A percentile compares a stretch with the other conserved stretches of the same genome.
phyloP scores from a whole-genome alignment of 30 jellyfish, hydroid and myxozoan species.

The Cassiopea xamachana region DNA sequence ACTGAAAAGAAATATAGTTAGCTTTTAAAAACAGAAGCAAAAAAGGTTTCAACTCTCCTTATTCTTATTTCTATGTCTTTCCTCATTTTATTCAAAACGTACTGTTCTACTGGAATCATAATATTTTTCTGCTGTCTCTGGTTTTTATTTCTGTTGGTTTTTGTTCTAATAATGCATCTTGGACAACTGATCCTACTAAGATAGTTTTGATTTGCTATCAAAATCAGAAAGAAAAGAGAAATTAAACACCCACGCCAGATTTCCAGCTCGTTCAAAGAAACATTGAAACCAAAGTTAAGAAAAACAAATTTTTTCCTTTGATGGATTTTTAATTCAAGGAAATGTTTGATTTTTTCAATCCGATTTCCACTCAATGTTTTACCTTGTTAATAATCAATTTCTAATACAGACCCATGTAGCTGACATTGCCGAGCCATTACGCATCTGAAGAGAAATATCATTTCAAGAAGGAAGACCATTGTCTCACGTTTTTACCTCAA shows the following conservation, averaged over 20 bases:
- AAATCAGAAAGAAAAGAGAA: constrained; percentile 1
- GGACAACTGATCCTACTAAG: neutral
- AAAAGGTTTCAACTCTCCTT: too few relatives aligned
- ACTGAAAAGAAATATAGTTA: too few relatives aligned
- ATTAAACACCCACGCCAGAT: constrained; percentile 23
- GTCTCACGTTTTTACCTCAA: constrained; percentile 1
- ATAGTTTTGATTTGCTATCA: neutral
- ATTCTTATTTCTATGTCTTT: too few relatives aligned
- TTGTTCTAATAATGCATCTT: neutral
- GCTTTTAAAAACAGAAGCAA: too few relatives aligned
- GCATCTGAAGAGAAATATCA: constrained; percentile 2
- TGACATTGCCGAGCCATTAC: neutral
- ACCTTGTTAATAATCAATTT: constrained; percentile 1
- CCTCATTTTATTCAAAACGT: too few relatives aligned
- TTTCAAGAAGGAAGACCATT: constrained; percentile 45
- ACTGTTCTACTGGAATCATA: too few relatives aligned
- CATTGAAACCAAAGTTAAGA: neutral
- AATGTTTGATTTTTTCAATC: constrained; percentile 29
- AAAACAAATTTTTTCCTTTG: constrained; percentile 12
- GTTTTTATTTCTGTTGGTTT: neutral
- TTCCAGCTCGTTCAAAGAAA: neutral
- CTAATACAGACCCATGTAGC: constrained; percentile 21
- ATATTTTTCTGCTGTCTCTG: too few relatives aligned
- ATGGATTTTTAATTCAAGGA: constrained; percentile 29
- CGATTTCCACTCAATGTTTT: neutral